phyloP scores from a whole-genome alignment of 2,797 vertebrate genomes.

The Prionace glauca region DNA sequence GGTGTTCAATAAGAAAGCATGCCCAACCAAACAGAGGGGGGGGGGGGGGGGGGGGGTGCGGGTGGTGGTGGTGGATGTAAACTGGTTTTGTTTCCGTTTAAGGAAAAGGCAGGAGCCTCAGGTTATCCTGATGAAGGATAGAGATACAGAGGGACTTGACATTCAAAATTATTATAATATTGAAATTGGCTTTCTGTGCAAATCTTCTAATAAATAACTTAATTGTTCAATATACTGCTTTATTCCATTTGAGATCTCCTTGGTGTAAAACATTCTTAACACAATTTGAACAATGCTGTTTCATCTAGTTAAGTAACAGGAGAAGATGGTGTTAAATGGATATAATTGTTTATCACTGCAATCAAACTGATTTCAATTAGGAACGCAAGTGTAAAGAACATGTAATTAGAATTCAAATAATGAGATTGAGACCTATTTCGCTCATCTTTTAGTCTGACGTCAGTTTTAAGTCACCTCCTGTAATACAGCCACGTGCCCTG shows the following conservation, averaged over 20 bases:
- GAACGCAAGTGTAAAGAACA: neutral
- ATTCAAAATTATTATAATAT: neutral
- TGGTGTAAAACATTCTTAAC: neutral
- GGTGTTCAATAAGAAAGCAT: neutral
- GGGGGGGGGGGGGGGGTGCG: neutral
- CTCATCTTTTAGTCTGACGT: neutral
- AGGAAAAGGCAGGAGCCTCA: neutral
- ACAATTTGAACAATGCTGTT: neutral
- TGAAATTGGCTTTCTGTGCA: neutral
- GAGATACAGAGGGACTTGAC: neutral
- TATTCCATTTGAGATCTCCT: neutral
- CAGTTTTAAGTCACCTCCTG: neutral
- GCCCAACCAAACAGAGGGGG: neutral
- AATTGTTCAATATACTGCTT: neutral
- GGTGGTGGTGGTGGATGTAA: no score
- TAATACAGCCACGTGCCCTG: neutral
- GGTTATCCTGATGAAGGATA: neutral
- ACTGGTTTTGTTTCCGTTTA: neutral
- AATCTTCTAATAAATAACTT: neutral
- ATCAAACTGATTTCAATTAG: neutral
- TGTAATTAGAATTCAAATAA: neutral
- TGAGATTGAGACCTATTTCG: neutral
- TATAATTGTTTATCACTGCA: neutral
- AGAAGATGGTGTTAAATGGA: neutral
- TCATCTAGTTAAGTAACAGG: neutral